Evolutionary conservation across 2,888 invertebrate genomes (phyloP).

Genomic region (Isoperla grammatica): DNA sequence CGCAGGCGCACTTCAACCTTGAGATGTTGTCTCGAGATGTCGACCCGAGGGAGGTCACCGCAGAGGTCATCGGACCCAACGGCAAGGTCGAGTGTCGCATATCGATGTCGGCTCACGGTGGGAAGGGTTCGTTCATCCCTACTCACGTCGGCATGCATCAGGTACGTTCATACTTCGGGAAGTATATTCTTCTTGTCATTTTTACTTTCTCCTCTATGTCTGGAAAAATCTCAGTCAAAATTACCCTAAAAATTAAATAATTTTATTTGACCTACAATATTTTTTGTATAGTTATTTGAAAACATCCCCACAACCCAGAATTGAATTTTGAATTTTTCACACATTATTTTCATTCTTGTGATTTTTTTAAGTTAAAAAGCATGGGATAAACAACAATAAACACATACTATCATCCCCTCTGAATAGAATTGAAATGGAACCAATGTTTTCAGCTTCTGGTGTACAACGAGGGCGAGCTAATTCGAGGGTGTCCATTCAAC

Average conservation of each 20-base stretch:
- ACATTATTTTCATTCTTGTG: too few relatives aligned
- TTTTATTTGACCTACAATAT: too few relatives aligned
- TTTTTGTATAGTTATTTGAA: too few relatives aligned
- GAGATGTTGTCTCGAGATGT: slow-evolving; percentile 63
- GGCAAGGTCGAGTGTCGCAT: slow-evolving; percentile 57
- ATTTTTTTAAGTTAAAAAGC: too few relatives aligned
- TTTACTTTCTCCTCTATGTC: too few relatives aligned
- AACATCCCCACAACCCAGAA: too few relatives aligned
- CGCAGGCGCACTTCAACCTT: slow-evolving; percentile 71
- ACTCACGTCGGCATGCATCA: slow-evolving; percentile 92
- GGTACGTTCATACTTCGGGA: slow-evolving; percentile 47
- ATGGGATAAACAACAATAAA: too few relatives aligned
- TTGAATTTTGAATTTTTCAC: too few relatives aligned
- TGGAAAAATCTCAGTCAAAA: too few relatives aligned
- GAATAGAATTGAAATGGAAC: neutral
- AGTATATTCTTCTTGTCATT: too few relatives aligned
- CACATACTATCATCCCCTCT: too few relatives aligned
- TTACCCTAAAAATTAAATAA: too few relatives aligned
- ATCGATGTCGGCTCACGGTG: slow-evolving; percentile 59
- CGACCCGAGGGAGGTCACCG: slow-evolving; percentile 64
- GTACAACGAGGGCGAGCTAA: slow-evolving; percentile 53
- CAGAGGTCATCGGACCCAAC: slow-evolving; percentile 72
- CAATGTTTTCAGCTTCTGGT: slow-evolving; percentile 48
- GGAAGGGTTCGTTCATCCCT: slow-evolving; percentile 79
- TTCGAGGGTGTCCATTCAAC: slow-evolving; percentile 59